Conservation (phyloP, 1,140 invertebrate genomes). For the Wasmannia auropunctata region DNA sequence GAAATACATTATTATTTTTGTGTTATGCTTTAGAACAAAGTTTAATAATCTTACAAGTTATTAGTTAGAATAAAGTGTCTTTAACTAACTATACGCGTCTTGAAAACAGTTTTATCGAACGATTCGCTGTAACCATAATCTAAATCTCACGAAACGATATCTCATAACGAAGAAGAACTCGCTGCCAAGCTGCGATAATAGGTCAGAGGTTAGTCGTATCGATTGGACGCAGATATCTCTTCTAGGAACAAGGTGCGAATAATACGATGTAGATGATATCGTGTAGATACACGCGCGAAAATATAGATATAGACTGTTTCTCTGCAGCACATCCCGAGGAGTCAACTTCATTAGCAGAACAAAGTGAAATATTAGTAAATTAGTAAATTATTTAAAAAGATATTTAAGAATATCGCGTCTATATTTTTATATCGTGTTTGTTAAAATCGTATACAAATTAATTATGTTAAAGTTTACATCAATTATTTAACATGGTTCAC, state of each 20-base stretch:
- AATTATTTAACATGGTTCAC: not conserved
- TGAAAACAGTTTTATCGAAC: constrained; percentile 58
- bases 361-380: not conserved
- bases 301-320: constrained; percentile 42
- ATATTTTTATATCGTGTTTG: not conserved
- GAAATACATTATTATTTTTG: not conserved
- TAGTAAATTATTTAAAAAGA: not conserved
- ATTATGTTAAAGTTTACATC: not conserved
- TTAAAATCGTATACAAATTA: not conserved
- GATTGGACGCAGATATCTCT: constrained; percentile 69
- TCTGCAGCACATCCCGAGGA: not conserved
- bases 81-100: constrained; percentile 46
- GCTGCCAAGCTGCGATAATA: constrained; percentile 66
- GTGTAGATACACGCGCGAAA: constrained; percentile 35
- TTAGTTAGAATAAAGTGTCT: constrained; percentile 7
- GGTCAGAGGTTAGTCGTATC: constrained; percentile 73
- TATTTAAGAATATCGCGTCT: not conserved
- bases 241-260: constrained; percentile 65
- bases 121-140: constrained; percentile 41
- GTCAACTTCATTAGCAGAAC: constrained; percentile 24
- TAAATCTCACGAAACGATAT: constrained; percentile 70
- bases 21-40: not conserved
- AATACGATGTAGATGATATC: constrained; percentile 43
- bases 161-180: constrained; percentile 62
- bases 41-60: not conserved